These are phyloP conservation scores for Drosophila rubida DNA, from an alignment of 2,888 invertebrate species.

Conservation along the genomic window DNA sequence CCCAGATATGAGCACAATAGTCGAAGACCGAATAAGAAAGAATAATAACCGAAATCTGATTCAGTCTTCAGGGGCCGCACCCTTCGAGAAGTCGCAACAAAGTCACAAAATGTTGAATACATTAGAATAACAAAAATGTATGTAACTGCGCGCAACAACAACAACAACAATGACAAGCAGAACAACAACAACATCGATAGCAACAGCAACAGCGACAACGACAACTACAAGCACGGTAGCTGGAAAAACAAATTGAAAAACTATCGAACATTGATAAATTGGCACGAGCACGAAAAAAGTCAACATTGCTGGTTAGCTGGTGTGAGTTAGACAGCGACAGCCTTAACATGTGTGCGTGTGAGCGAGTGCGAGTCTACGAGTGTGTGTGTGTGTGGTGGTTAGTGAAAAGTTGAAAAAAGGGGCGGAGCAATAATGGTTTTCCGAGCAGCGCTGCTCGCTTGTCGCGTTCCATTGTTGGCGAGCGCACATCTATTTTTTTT, in stretches of 20 bases:
- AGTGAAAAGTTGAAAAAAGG: constrained; percentile 77
- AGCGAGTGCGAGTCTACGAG: constrained; percentile 10
- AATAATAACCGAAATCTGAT: constrained; percentile 23
- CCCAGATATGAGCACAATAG: constrained; percentile 49
- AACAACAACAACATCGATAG: neutral
- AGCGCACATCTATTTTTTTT: constrained; percentile 57
- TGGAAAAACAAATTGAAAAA: constrained; percentile 77
- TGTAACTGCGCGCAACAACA: constrained; percentile 34
- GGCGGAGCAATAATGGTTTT: constrained; percentile 83
- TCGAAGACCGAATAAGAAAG: constrained; percentile 15
- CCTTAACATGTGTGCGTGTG: constrained; percentile 4
- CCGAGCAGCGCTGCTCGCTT: constrained; percentile 69
- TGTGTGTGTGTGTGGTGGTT: constrained; percentile 55
- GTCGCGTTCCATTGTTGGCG: constrained; percentile 42
- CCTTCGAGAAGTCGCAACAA: constrained; percentile 51
- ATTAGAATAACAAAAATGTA: constrained; percentile 58
- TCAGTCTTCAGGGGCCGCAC: constrained; percentile 32
- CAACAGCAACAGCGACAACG: constrained; percentile 16
- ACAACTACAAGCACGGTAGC: constrained; percentile 42
- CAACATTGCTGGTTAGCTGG: constrained; percentile 26
- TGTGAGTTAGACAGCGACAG: constrained; percentile 16
- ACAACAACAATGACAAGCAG: constrained; percentile 20
- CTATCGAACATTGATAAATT: constrained; percentile 80
- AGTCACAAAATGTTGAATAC: constrained; percentile 59
- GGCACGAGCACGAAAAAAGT: constrained; percentile 69